Evolutionary conservation across 2,797 vertebrate genomes (phyloP).

Genomic region (Morus bassanus): DNA sequence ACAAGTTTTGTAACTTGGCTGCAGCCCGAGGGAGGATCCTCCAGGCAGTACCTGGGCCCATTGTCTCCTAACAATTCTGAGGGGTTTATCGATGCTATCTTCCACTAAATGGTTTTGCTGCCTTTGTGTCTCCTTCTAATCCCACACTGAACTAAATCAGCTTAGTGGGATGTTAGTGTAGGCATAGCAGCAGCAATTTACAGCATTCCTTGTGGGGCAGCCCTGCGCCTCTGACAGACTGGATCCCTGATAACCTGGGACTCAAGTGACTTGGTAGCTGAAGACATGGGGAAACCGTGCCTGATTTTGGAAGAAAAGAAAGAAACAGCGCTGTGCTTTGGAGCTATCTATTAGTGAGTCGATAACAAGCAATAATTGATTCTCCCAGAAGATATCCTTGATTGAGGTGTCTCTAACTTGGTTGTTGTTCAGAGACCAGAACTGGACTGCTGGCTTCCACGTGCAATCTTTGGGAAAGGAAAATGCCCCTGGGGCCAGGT

Average conservation of each 20-base stretch:
- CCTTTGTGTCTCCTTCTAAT: not conserved
- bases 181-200: not conserved
- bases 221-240: accelerated
- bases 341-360: not conserved
- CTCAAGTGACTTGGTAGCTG: not conserved
- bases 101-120: not conserved
- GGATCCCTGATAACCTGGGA: not conserved
- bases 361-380: not conserved
- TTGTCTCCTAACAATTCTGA: not conserved
- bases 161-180: not conserved
- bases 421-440: not conserved
- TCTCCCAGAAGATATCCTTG: not conserved
- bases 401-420: not conserved
- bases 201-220: not conserved
- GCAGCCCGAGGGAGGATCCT: not conserved
- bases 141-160: not conserved
- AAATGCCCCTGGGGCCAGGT: not conserved
- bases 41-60: accelerated
- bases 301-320: not conserved
- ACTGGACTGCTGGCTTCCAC: not conserved
- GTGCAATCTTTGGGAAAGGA: not conserved
- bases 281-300: not conserved
- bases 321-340: not conserved
- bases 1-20: not conserved
- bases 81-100: not conserved